Conservation (phyloP, 2,113 vertebrate species). For the Condylura cristata region DNA sequence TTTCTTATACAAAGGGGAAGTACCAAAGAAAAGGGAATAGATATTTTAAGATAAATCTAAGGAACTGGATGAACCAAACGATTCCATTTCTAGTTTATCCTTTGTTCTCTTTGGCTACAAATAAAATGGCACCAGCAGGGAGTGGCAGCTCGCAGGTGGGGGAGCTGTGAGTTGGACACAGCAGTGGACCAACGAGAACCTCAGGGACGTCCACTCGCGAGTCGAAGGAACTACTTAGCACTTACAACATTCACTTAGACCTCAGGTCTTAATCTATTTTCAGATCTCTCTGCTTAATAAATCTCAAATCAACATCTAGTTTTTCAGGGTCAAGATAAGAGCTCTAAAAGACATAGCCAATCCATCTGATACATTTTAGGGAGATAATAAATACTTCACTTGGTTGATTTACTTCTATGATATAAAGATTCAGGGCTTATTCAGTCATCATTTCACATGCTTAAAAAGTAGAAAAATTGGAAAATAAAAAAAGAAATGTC, state of each 20-base stretch:
- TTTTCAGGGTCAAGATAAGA: conserved; percentile 33
- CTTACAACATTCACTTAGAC: conserved; percentile 19
- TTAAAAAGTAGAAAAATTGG: conserved; percentile 68
- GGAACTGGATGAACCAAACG: not conserved
- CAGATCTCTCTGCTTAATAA: conserved; percentile 30
- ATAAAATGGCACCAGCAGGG: not conserved
- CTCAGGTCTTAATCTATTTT: conserved; percentile 56
- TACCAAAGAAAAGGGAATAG: not conserved
- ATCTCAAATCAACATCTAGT: conserved; percentile 52
- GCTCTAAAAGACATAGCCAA: conserved; percentile 16
- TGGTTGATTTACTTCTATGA: conserved; percentile 16
- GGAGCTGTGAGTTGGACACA: not conserved
- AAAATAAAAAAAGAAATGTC: conserved; percentile 62
- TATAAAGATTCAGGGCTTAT: conserved; percentile 47
- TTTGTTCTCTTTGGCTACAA: not conserved
- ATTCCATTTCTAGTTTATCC: not conserved
- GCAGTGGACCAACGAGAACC: not conserved
- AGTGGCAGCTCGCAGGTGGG: not conserved
- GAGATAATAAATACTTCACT: not conserved
- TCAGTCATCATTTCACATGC: conserved; percentile 23
- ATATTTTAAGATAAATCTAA: not conserved
- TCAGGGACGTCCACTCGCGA: not conserved
- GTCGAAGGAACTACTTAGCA: conserved; percentile 46
- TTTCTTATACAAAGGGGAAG: not conserved
- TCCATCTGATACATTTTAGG: not conserved